Percentiles rank a stretch among this genome's conserved stretches.
These are phyloP conservation scores for Pecten maximus DNA, from an alignment of 2,888 invertebrate species.

Conservation along the genomic window DNA sequence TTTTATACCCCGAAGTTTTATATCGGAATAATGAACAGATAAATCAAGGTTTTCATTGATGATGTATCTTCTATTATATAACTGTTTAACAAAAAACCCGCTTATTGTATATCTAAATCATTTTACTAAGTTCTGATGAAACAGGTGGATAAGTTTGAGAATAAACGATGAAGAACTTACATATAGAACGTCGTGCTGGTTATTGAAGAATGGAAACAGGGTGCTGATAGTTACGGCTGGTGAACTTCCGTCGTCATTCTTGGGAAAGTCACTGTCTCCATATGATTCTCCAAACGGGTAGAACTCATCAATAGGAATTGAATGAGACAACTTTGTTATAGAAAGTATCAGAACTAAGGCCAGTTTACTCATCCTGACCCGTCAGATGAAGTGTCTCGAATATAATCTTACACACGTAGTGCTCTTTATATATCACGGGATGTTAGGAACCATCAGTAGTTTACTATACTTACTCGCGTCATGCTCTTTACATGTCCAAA, in stretches of 20 bases:
- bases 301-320: not conserved
- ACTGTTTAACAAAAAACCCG: too few relatives aligned
- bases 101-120: not conserved
- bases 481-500: too few relatives aligned
- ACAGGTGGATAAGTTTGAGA: too few relatives aligned
- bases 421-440: too few relatives aligned
- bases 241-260: conserved; percentile 42
- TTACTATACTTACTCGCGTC: too few relatives aligned
- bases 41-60: not conserved
- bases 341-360: not conserved
- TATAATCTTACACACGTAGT: too few relatives aligned
- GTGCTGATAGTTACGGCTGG: conserved; percentile 30
- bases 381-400: not conserved
- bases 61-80: not conserved
- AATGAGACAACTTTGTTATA: not conserved
- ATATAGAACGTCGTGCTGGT: conserved; percentile 39
- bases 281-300: conserved; percentile 37
- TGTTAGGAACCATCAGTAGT: too few relatives aligned
- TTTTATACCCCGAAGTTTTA: not conserved
- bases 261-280: conserved; percentile 36
- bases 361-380: not conserved
- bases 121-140: not conserved
- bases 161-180: conserved; percentile 22
- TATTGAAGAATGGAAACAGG: conserved; percentile 47
- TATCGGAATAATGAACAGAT: not conserved